phyloP scores from a whole-genome alignment of 2,888 invertebrate species.

The Gymnoscelis rufifasciata region DNA sequence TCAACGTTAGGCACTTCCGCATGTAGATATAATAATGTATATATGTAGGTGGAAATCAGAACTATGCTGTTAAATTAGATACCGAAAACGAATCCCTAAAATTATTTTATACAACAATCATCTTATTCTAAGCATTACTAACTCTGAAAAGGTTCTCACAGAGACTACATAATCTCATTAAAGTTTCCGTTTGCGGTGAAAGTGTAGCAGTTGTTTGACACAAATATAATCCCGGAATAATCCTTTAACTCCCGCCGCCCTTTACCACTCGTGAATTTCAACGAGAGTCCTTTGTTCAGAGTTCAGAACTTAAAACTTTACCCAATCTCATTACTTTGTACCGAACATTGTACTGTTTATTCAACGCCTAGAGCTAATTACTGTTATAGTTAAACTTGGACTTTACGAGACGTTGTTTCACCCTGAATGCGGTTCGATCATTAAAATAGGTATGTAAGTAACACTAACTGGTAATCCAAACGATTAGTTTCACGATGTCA shows the following conservation, averaged over 20 bases:
- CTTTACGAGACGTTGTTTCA: no score
- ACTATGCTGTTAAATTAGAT: neutral
- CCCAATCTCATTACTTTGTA: neutral
- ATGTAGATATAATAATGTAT: no score
- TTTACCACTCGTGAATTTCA: constrained; percentile 10
- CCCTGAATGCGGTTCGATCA: no score
- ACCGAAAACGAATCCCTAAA: neutral
- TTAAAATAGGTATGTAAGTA: no score
- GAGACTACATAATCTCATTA: constrained; percentile 16
- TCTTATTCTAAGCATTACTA: neutral
- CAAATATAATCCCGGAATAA: constrained; percentile 14
- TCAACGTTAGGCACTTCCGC: no score
- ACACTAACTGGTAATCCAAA: no score
- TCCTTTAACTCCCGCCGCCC: constrained; percentile 9
- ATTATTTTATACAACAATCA: neutral
- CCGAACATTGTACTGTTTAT: neutral
- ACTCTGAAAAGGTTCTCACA: constrained; percentile 4
- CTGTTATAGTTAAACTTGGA: no score
- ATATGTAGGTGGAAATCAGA: no score
- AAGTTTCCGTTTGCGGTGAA: constrained; percentile 13
- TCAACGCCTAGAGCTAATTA: neutral
- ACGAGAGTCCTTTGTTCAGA: constrained; percentile 9
- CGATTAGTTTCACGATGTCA: no score
- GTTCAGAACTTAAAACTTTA: constrained; percentile 10
- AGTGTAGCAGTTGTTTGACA: constrained; percentile 7